phyloP scores from a whole-genome alignment of 2,797 vertebrate genomes.

The Myotis vivesi region DNA sequence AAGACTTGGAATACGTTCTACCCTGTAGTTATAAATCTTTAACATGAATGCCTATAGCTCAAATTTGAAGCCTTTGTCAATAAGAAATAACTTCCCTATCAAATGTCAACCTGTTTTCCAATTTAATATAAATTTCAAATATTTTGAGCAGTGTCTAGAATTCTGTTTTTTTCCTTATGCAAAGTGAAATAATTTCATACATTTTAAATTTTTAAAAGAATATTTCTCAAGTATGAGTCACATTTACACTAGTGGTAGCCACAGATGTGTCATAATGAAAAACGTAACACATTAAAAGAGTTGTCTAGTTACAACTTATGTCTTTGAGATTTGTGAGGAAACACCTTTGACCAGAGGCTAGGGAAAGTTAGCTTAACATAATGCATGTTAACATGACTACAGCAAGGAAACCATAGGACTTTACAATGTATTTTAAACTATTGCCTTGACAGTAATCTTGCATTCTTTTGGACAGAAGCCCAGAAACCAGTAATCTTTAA shows the following conservation, averaged over 20 bases:
- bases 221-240: background rate
- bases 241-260: background rate
- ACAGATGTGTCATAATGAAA: background rate
- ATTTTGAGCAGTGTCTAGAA: background rate
- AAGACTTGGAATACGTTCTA: background rate
- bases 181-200: constrained; percentile 3
- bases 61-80: background rate
- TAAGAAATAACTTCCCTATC: background rate
- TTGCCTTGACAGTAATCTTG: background rate
- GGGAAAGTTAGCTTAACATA: background rate
- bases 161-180: background rate
- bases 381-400: background rate
- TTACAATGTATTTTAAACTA: constrained; percentile 19
- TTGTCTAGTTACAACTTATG: background rate
- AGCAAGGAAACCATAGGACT: background rate
- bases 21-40: background rate
- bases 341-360: background rate
- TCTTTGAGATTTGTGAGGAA: background rate
- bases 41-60: background rate
- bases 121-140: background rate
- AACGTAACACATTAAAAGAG: background rate
- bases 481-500: constrained; percentile 18
- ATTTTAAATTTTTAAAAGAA: constrained; percentile 9
- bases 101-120: background rate
- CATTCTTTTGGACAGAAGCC: background rate